Evolutionary conservation across 2,888 invertebrate species (phyloP), one percentile per base, ranked within the genome.

Genomic region (Cephonodes hylas): DNA sequence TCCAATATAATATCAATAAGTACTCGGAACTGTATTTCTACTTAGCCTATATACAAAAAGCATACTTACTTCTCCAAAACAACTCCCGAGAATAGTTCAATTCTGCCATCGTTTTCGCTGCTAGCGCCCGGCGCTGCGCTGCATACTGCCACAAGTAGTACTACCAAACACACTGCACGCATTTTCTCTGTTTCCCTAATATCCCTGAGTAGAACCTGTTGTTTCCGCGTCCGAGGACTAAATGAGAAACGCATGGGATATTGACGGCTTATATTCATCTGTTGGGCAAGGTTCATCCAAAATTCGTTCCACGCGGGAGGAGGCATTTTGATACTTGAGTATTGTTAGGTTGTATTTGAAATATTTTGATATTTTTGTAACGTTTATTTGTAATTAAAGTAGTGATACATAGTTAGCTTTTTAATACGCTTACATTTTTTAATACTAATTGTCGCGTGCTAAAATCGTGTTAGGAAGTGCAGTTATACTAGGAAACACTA

Each of bases 71-170:
- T 84, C 70, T 91, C 89, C 70, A 92, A 88, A 10, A 89, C 87
- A 1, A 92, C 91, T 66, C 92, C 92, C 2, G 89, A 86, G 57
- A 92, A 89, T 18, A 92, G 73, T 62, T 92, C 91, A 5, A 91
- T 76, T 67, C 72, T 84, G 1, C 77, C 83, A 61, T 89, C 86
- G 13, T 88, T 85, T 63, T 86, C 87, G 10, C 59, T 71, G 0
- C 67, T 56, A 3, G 65, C 59, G 13, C 88, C 89, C 0, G 90
- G 89, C 0, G 91, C 91, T 1, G 88, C 91, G 63, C 78, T 76
- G 79, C 88, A 86, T 62, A 79, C 82, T 59, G 81, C 85, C 59
- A 86, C 81, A 0, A 80, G 82, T 38, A 85, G 70, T 46, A 87
- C 69, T 71, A 86, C 58, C 61, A 84, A 77, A 76, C 85, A 88